These are phyloP conservation scores for Aotus griseimembra DNA, from an alignment of 2,797 vertebrate species.

Conservation along the genomic window DNA sequence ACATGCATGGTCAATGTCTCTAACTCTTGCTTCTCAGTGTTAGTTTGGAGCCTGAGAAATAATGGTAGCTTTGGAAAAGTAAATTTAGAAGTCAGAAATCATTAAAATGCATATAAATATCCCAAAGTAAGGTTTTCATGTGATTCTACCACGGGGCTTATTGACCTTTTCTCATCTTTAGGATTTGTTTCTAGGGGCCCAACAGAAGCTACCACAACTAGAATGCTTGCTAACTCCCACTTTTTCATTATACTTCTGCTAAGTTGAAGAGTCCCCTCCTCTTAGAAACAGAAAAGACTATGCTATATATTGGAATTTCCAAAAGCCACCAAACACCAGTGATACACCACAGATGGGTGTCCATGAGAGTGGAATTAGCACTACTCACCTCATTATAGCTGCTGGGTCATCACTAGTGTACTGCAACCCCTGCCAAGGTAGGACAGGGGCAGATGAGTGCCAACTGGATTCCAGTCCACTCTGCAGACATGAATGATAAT, in stretches of 20 bases:
- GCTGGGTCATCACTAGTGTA: not conserved
- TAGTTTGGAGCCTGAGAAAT: not conserved
- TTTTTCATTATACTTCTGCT: not conserved
- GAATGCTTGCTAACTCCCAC: not conserved
- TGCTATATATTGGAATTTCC: not conserved
- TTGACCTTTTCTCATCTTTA: not conserved
- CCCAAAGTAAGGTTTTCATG: not conserved
- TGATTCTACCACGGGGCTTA: not conserved
- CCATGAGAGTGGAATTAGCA: not conserved
- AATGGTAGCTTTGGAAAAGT: not conserved
- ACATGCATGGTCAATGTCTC: not conserved
- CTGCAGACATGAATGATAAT: not conserved
- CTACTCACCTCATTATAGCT: accelerated
- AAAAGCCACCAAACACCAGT: not conserved
- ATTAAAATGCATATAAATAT: not conserved
- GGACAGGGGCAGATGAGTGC: no score
- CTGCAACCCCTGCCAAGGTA: not conserved
- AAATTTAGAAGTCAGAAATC: not conserved
- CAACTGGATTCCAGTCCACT: no score
- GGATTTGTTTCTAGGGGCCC: not conserved
- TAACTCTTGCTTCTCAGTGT: not conserved
- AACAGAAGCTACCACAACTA: not conserved
- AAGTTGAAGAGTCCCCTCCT: not conserved
- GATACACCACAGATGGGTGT: not conserved
- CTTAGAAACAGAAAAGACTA: not conserved